Evolutionary conservation across 1,140 invertebrate genomes (phyloP).

Genomic region (Heliconius melpomene): DNA sequence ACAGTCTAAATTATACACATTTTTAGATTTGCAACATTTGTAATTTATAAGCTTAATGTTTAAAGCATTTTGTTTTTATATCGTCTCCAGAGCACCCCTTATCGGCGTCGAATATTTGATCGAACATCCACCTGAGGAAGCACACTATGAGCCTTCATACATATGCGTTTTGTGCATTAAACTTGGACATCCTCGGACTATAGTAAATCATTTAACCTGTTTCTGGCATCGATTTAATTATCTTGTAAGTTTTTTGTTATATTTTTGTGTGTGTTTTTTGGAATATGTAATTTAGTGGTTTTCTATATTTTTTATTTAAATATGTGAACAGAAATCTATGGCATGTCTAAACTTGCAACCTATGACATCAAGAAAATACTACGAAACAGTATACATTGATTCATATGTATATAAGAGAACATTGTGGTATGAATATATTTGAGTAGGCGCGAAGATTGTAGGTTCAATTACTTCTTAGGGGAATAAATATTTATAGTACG

Average conservation of each 20-base stretch:
- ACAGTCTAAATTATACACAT: background rate
- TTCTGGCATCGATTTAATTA: constrained; percentile 86
- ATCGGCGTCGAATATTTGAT: constrained; percentile 87
- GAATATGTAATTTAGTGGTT: background rate
- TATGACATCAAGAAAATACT: no score
- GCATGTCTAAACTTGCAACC: no score
- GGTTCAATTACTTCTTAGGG: no score
- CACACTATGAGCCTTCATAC: constrained; percentile 85
- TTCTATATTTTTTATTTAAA: no score
- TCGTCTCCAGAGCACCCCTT: constrained; percentile 69
- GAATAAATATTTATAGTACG: no score
- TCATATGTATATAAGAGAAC: no score
- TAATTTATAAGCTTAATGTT: background rate
- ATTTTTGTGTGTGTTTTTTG: background rate
- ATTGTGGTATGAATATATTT: no score
- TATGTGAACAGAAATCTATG: no score
- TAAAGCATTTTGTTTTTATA: background rate
- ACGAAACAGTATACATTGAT: no score
- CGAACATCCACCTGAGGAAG: constrained; percentile 84
- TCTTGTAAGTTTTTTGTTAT: constrained; percentile 61
- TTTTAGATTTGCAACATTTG: background rate
- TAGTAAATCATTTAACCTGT: constrained; percentile 88
- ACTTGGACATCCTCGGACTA: constrained; percentile 87
- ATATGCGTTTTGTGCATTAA: constrained; percentile 89
- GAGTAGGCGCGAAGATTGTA: no score